Evolutionary conservation across 2,113 vertebrate species (phyloP), one percentile per base, ranked within the genome.

Genomic region (Geococcyx californianus): DNA sequence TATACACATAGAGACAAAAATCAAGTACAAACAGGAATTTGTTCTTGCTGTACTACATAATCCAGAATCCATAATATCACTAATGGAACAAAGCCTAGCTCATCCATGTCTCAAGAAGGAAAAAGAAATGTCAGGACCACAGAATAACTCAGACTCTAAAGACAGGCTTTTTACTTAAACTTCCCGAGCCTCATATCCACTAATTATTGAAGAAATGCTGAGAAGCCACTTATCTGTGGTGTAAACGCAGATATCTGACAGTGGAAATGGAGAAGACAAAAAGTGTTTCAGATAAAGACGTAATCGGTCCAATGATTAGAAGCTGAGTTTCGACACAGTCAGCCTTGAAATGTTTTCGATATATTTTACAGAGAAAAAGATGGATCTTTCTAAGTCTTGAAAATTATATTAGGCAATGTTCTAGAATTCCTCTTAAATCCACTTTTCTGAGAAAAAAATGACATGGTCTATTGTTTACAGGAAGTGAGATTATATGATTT

Each of bases 391-490:
- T 16, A 88, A 76, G 18, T 26, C 17, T 90, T 86, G 40, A 54
- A 62, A 77, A 89, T 20, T 1, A 2, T 42, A 94, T 31, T 55
- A 87, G 17, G 23, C 42, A 70, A n/a, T 33, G 10, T 70, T 80
- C 45, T 54, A 23, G 26, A 77, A 78, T 13, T 42, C 16, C 2
- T 42, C 33, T 91, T 93, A 84, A 96, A 91, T 84, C 64, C 60
- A 42, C 70, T 93, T 93, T 92, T 84, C 87, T 87, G 68, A 84
- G 94, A 89, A 96, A 81, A 85, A 69, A 63, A 74, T 29, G 14
- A 25, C 68, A 67, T 3, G 40, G 36, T 20, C 23, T 89, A 81
- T 42, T 85, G 84, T 89, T 96, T 95, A 94, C 62, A 91, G 90
- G 84, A 95, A 96, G 52, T 6, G 14, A 91, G 81, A 94, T 77